Percentiles rank a stretch among this genome's conserved stretches.
Evolutionary conservation across 1,140 invertebrate species (phyloP).

Genomic region (Drosophila azteca): DNA sequence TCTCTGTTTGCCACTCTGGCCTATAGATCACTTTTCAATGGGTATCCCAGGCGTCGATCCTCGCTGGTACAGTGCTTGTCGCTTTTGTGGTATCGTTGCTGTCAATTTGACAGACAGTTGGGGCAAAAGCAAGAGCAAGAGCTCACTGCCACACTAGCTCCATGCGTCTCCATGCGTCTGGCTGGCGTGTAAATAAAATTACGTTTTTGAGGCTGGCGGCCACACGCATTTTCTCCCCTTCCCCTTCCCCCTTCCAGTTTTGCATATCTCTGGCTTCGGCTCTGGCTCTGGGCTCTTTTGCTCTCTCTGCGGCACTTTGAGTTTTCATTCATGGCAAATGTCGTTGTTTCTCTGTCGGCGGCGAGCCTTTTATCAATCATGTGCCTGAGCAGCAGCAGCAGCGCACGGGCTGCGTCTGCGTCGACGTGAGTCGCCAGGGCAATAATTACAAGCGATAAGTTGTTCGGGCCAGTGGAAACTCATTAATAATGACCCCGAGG

Average conservation of each 20-base stretch:
- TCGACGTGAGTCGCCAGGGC: conserved; percentile 65
- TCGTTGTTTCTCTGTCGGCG: conserved; percentile 71
- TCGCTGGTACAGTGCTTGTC: no score
- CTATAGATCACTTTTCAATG: no score
- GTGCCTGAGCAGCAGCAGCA: conserved; percentile 35
- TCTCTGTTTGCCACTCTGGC: no score
- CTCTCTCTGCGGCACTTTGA: conserved; percentile 62
- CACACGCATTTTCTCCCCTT: conserved; percentile 66
- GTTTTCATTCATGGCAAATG: conserved; percentile 75
- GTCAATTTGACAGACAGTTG: conserved; percentile 69
- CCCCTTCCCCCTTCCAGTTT: conserved; percentile 29
- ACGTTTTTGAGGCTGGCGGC: conserved; percentile 64
- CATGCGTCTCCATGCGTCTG: no score
- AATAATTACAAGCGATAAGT: conserved; percentile 81
- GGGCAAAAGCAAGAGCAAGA: conserved; percentile 33
- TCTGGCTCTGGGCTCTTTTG: not conserved
- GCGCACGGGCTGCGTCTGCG: conserved; percentile 11
- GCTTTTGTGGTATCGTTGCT: conserved; percentile 6
- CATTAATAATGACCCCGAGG: conserved; percentile 75
- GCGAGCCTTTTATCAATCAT: conserved; percentile 78
- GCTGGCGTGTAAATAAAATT: conserved; percentile 76
- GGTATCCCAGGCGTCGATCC: no score
- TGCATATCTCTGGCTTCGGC: conserved; percentile 48
- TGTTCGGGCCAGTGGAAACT: conserved; percentile 69
- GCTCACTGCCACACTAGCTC: no score